A percentile compares a stretch with the other conserved stretches of the same genome.
Evolutionary conservation across 2,797 vertebrate genomes (phyloP).

Genomic region (Oophaga sylvatica): DNA sequence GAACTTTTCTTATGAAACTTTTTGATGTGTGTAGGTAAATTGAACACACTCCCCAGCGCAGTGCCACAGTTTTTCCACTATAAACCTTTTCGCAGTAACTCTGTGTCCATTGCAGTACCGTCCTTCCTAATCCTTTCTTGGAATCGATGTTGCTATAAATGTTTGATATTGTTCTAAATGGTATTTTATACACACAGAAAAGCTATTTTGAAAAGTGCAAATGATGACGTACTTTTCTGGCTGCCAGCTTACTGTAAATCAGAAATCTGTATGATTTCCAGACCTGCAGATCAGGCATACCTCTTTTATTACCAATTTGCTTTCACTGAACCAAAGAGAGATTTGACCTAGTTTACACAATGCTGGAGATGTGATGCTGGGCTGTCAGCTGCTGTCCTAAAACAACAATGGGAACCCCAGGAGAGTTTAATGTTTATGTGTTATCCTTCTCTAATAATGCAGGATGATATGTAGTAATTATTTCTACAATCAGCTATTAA

Average conservation of each 20-base stretch:
- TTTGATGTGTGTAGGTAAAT: constrained; percentile 64
- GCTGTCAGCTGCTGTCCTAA: neutral
- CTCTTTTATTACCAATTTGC: constrained; percentile 62
- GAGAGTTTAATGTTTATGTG: neutral
- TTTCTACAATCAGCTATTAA: constrained; percentile 1
- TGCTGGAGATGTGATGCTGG: constrained; percentile 47
- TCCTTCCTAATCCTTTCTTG: constrained; percentile 65
- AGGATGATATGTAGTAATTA: constrained; percentile 4
- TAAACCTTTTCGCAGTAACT: constrained; percentile 64
- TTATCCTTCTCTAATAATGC: neutral
- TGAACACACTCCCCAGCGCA: constrained; percentile 61
- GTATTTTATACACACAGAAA: constrained; percentile 65
- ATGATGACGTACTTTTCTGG: constrained; percentile 67
- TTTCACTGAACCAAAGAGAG: constrained; percentile 62
- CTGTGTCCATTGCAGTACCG: constrained; percentile 64
- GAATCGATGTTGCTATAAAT: constrained; percentile 66
- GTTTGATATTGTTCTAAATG: constrained; percentile 66
- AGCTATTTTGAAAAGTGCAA: constrained; percentile 66
- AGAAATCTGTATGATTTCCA: constrained; percentile 61
- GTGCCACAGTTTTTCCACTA: constrained; percentile 60
- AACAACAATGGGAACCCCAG: constrained; percentile 8
- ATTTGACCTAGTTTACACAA: constrained; percentile 51
- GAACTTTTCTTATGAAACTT: constrained; percentile 60
- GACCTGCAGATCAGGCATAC: constrained; percentile 55
- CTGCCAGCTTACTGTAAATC: constrained; percentile 63